Base-by-base conservation (phyloP, 64 coral and sea anemone genomes). In the Montipora capricornis region DNA sequence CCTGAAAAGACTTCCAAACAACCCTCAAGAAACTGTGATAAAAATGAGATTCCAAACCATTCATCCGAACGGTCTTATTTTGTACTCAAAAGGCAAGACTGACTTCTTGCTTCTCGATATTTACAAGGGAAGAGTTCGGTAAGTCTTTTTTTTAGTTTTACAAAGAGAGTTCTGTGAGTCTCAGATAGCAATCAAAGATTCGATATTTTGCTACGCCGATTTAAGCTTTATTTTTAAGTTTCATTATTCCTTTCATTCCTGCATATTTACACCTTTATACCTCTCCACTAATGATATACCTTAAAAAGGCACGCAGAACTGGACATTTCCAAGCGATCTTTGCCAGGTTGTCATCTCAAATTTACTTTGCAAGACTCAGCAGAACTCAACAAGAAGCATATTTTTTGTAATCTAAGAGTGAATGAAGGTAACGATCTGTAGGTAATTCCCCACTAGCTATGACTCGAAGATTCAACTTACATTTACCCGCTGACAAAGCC, bases 31-130 rank as follows among this genome's bases (percentile, higher is more conserved):
- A 19, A 86, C 82, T 20, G 66, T 22, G 45, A 73, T 86, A 11
- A 86, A 49, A 48, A 17, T 93, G 22, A 59, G 84, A 69, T 93
- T 93, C 64, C 85, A 87, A 61, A 88, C 92, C 5, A 93, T 93
- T 68, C 92, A 93, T 45, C 76, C 92, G 47, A 80, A 77, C 5
- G 92, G 92, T 9, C 70, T 93, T 4, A n/a, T 93, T 5, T 15
- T 93, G 10, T 93, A 81, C 68, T 19, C 82, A 4, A 47, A 47
- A 9, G 82, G 66, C 13, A 20, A 49, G 68, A 16, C 57, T 5
- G 37, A 86, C 10, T 86, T 20, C 37, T 45, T 86, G 4, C 82
- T 24, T 5, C 62, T 86, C n/a, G 62, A 71, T 29, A 20, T 86
- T 20, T 50, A 50, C 46, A 66, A 86, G 3, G 82, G 82, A 10